Conservation (phyloP, 2,113 vertebrate genomes). For the Gadus chalcogrammus region DNA sequence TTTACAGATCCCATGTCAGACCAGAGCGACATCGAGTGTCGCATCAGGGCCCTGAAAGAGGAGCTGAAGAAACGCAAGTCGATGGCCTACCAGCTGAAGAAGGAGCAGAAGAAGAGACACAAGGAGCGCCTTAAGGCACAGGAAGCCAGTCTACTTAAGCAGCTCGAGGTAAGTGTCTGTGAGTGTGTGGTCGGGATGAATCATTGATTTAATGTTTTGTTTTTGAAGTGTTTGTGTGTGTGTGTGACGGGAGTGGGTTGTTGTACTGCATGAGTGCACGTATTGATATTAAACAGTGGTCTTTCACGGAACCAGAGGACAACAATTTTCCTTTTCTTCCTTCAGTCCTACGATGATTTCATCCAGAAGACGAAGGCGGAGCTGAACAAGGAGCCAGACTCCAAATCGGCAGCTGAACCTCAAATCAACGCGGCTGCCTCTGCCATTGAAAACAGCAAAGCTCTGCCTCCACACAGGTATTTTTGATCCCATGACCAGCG, state of each 20-base stretch:
- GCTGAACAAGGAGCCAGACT: conserved; percentile 79
- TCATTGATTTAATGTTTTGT: not conserved
- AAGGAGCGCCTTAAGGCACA: conserved; percentile 93
- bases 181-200: conserved; percentile 23
- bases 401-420: conserved; percentile 73
- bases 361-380: conserved; percentile 96
- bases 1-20: conserved; percentile 89
- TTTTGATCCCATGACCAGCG: not conserved
- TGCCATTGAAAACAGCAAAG: conserved; percentile 74
- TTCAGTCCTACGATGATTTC: conserved; percentile 89
- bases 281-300: not conserved
- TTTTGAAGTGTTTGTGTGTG: not conserved
- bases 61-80: conserved; percentile 88
- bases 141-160: conserved; percentile 90
- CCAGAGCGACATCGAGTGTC: conserved; percentile 92
- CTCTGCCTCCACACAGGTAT: conserved; percentile 79
- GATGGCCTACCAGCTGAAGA: conserved; percentile 89
- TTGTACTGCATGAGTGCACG: not conserved
- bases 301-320: not conserved
- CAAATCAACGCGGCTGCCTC: conserved; percentile 77
- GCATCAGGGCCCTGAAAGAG: conserved; percentile 89
- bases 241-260: not conserved
- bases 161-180: conserved; percentile 86
- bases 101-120: conserved; percentile 90
- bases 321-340: not conserved